These are phyloP conservation scores for Apamea crenata DNA, from an alignment of 2,888 invertebrate species.

Conservation along the genomic window DNA sequence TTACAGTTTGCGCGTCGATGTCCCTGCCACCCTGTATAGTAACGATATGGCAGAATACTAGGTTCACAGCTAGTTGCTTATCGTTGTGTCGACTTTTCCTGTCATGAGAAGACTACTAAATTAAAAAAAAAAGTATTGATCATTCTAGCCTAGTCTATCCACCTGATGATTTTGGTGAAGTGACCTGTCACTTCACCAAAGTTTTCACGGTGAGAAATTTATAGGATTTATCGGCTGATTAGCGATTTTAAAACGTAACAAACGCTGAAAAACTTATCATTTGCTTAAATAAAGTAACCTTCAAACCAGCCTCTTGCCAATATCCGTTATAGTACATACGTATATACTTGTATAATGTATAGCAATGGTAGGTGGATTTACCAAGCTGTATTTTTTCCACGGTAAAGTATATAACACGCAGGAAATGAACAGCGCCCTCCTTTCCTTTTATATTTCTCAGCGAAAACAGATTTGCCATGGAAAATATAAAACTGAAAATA, in stretches of 20 bases:
- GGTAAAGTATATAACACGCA: not conserved
- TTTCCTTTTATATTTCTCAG: not conserved
- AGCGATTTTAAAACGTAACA: not conserved
- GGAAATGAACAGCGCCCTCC: not conserved
- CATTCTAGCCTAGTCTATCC: too few relatives aligned
- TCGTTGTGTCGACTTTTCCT: not conserved
- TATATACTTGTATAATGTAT: not conserved
- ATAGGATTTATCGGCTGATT: not conserved
- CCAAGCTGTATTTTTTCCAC: not conserved
- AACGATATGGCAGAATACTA: too few relatives aligned
- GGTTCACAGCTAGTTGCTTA: not conserved
- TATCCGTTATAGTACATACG: not conserved
- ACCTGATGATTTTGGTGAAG: too few relatives aligned
- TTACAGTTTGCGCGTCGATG: too few relatives aligned
- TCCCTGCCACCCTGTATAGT: not conserved
- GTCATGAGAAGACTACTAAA: not conserved
- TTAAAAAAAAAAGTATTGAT: not conserved
- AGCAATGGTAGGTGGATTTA: not conserved
- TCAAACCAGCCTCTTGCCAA: not conserved
- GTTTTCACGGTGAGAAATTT: too few relatives aligned
- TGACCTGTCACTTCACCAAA: too few relatives aligned
- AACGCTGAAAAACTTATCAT: not conserved
- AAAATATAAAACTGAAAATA: slow-evolving; percentile 1
- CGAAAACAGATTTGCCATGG: too few relatives aligned
- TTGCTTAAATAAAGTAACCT: not conserved